Evolutionary conservation across 2,888 invertebrate genomes (phyloP).

Genomic region (Rhagonycha fulva): DNA sequence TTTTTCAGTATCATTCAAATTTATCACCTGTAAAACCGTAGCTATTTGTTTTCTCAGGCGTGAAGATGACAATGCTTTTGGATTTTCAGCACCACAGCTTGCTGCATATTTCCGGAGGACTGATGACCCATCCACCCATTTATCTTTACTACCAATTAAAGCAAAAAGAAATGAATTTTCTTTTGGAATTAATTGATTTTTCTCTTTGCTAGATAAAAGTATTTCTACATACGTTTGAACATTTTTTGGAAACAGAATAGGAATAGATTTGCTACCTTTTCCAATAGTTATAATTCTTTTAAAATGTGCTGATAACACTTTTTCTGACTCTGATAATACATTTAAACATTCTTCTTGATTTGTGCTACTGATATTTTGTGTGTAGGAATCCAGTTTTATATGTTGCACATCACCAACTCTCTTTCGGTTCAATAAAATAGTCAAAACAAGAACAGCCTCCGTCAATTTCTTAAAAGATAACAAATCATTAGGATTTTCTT

Average conservation of each 20-base stretch:
- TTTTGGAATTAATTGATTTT: slow-evolving; percentile 17
- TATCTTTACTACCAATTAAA: slow-evolving; percentile 26
- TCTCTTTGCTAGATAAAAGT: slow-evolving; percentile 18
- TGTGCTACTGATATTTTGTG: background rate
- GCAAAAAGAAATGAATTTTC: slow-evolving; percentile 37
- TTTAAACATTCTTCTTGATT: slow-evolving; percentile 34
- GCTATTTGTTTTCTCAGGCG: slow-evolving; percentile 38
- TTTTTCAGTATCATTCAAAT: slow-evolving; percentile 26
- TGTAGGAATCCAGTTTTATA: slow-evolving; percentile 32
- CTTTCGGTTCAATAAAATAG: slow-evolving; percentile 37
- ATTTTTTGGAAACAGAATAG: slow-evolving; percentile 9
- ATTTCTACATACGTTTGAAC: background rate
- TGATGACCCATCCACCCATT: slow-evolving; percentile 35
- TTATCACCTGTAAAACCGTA: slow-evolving; percentile 34
- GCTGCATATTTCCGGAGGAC: slow-evolving; percentile 32
- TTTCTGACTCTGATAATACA: slow-evolving; percentile 36
- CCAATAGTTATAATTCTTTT: slow-evolving; percentile 17
- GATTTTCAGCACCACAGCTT: slow-evolving; percentile 32
- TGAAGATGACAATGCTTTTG: slow-evolving; percentile 30
- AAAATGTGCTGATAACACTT: slow-evolving; percentile 28
- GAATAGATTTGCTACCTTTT: slow-evolving; percentile 15
- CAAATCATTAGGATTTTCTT: slow-evolving; percentile 21
- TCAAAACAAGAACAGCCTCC: slow-evolving; percentile 33
- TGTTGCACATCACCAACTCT: slow-evolving; percentile 39
- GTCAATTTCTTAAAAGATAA: slow-evolving; percentile 32